These are phyloP conservation scores for Merops nubicus DNA, from an alignment of 2,113 vertebrate species.

Conservation along the genomic window DNA sequence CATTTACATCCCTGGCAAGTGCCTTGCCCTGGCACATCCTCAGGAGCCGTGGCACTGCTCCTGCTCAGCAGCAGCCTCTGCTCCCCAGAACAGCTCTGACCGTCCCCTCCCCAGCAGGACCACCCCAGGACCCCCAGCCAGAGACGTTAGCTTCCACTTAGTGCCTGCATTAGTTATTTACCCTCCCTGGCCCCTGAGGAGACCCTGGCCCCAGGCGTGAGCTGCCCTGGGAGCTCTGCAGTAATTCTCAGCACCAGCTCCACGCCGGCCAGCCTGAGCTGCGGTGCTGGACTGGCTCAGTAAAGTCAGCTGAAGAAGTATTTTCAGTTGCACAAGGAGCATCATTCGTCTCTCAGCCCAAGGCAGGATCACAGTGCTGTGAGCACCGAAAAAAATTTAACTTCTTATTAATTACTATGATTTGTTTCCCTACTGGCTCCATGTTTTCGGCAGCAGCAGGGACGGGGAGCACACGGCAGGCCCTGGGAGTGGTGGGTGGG, in stretches of 20 bases:
- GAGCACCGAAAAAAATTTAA: not conserved
- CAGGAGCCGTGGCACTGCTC: rapidly evolving
- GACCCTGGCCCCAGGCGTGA: rapidly evolving
- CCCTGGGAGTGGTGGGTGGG: not conserved
- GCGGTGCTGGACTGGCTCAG: rapidly evolving
- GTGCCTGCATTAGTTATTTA: rapidly evolving
- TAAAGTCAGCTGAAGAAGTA: not conserved
- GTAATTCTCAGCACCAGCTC: not conserved
- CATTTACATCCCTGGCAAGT: rapidly evolving
- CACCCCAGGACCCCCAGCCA: not conserved
- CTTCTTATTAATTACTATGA: not conserved
- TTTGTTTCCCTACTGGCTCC: not conserved
- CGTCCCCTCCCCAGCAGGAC: rapidly evolving
- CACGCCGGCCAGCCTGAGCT: not conserved
- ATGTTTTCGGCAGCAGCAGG: rapidly evolving
- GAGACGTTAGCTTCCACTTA: rapidly evolving
- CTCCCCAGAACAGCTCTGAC: rapidly evolving
- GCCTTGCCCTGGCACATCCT: not conserved
- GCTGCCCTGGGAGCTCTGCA: not conserved
- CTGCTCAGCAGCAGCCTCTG: not conserved
- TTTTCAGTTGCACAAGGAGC: not conserved
- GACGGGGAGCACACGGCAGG: not conserved
- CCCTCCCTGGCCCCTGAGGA: not conserved
- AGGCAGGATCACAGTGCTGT: rapidly evolving
- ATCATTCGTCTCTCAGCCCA: not conserved